Evolutionary conservation across 1,140 invertebrate genomes (phyloP), one percentile per base, ranked within the genome.

Genomic region (Leptopilina clavipes): DNA sequence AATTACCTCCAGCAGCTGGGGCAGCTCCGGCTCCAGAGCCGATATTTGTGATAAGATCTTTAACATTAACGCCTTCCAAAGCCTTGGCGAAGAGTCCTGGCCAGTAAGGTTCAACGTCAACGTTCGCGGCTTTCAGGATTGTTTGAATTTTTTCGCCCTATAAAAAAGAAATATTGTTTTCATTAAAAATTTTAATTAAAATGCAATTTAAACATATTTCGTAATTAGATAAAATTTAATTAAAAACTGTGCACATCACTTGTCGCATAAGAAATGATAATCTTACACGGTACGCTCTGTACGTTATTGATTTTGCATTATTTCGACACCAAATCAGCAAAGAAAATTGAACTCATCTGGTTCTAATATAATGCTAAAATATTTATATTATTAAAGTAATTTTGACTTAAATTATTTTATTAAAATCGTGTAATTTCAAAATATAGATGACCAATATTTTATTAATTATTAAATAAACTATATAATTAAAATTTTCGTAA

Each of bases 101-200:
- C 99, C 99, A 99, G 91, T 99, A 99, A 19, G 98, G 98, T 89
- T 99, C 99, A 25, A 99, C 95, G 70, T 97, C 95, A 75, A 99
- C 98, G 87, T 94, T 94, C 70, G 98, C 98, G 31, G 98, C 98
- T 90, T 99, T 99, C 84, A 99, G 90, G 88, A 99, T 97, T 75
- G 98, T 98, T 76, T 94, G 94, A 86, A 99, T 98, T 92, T 99
- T 99, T 86, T 99, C 98, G 83, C 96, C 96, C 97, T 99, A 82
- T 92, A 77, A 70, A 72, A 74, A 56, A 37, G 70, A 73, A 2
- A 14, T n/a, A 43, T 75, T 71, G 17, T 52, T 59, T 19, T 11
- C 31, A 54, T 2, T 43, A 44, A 54, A 6, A n/a, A n/a, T n/a
- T 72, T 45, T 48, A 14, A 74, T 43, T 19, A 18, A 19, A 25